Percentiles rank a stretch among this genome's conserved stretches.
Evolutionary conservation across 2,888 invertebrate species (phyloP).

Genomic region (Auanema freiburgensis): DNA sequence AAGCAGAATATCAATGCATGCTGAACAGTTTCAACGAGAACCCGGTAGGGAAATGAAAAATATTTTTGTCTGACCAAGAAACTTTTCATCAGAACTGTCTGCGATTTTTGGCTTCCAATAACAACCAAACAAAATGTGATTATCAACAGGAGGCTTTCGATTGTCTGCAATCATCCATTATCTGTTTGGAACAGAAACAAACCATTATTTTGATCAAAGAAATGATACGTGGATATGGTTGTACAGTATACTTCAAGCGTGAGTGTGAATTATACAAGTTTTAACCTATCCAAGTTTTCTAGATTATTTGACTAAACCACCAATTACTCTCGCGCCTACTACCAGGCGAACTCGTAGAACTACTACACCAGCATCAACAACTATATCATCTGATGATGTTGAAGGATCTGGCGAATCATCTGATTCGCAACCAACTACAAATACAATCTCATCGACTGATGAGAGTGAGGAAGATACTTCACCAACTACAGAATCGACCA

Average conservation of each 20-base stretch:
- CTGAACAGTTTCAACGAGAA: slow-evolving; percentile 13
- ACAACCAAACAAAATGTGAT: background rate
- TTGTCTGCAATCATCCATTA: background rate
- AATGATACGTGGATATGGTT: slow-evolving; percentile 21
- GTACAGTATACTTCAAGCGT: slow-evolving; percentile 19
- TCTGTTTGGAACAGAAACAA: slow-evolving; percentile 6
- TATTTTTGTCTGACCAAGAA: background rate
- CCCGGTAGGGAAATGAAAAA: slow-evolving; percentile 10
- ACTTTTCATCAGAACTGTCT: slow-evolving; percentile 1
- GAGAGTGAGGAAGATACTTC: no score
- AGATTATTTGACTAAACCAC: no score
- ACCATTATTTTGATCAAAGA: slow-evolving; percentile 13
- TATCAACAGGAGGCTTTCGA: slow-evolving; percentile 3
- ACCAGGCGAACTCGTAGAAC: no score
- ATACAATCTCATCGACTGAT: no score
- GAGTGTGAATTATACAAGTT: background rate
- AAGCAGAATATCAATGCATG: slow-evolving; percentile 18
- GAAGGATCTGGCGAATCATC: no score
- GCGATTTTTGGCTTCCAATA: background rate
- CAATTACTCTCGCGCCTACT: no score
- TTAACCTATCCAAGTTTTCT: background rate
- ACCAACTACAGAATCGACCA: no score
- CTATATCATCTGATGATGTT: no score
- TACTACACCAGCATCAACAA: no score
- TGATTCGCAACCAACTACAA: no score